These are phyloP conservation scores for Pseudorasbora parva DNA, from an alignment of 2,113 vertebrate genomes.

Conservation along the genomic window DNA sequence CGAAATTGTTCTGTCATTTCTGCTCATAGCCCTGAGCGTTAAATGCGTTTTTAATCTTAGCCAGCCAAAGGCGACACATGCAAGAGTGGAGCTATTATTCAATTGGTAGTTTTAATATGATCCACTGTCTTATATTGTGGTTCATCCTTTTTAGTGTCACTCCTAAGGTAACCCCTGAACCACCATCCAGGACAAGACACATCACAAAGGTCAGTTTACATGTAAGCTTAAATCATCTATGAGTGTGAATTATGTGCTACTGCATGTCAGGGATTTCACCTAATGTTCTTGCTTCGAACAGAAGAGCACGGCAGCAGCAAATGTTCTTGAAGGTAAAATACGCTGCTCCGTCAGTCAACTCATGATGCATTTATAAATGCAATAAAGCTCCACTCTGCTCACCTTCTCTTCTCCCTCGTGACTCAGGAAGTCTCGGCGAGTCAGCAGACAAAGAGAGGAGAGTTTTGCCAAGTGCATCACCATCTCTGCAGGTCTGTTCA, in stretches of 20 bases:
- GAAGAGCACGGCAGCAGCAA: background rate
- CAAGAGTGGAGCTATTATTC: too few species aligned
- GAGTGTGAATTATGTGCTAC: background rate
- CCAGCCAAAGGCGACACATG: too few species aligned
- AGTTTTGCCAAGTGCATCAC: background rate
- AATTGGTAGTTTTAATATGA: background rate
- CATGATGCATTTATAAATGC: background rate
- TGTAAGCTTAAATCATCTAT: conserved; percentile 11
- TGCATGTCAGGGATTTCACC: background rate
- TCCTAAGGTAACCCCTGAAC: background rate
- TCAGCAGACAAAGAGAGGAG: conserved; percentile 4
- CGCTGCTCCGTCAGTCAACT: background rate
- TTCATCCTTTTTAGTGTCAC: conserved; percentile 1
- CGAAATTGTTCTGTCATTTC: too few species aligned
- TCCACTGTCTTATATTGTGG: background rate
- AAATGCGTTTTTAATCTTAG: too few species aligned
- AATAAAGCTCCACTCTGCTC: background rate
- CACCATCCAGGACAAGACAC: conserved; percentile 37
- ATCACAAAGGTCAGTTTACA: conserved; percentile 44
- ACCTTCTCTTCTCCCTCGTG: background rate
- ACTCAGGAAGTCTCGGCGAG: conserved; percentile 41
- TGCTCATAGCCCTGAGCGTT: too few species aligned
- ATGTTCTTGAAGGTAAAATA: conserved; percentile 39
- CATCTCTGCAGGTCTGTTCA: conserved; percentile 38
- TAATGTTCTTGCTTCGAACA: conserved; percentile 21